Evolutionary conservation across 2,888 invertebrate species (phyloP).

Genomic region (Prosapia bicincta): DNA sequence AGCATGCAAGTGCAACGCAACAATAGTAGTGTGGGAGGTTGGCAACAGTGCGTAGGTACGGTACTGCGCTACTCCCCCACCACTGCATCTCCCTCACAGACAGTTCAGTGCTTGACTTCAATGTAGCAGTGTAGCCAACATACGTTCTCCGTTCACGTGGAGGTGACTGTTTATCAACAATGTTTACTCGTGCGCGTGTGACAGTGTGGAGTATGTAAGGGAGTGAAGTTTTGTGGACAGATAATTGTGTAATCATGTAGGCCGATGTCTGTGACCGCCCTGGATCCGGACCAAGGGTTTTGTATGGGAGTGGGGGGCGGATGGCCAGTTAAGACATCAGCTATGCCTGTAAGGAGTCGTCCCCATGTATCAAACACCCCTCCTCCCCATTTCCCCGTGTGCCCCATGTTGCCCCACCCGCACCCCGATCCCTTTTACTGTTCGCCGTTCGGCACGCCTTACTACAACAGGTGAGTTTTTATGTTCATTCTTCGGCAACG

Average conservation of each 20-base stretch:
- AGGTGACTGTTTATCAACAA: neutral
- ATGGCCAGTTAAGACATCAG: neutral
- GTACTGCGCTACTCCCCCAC: slow-evolving; percentile 23
- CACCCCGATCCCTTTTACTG: slow-evolving; percentile 51
- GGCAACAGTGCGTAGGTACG: neutral
- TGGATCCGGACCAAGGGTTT: neutral
- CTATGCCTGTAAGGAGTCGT: slow-evolving; percentile 14
- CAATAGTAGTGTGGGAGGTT: slow-evolving; percentile 1
- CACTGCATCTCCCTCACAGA: neutral
- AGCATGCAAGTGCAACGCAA: neutral
- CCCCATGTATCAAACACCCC: slow-evolving; percentile 35
- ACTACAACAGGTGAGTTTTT: slow-evolving; percentile 52
- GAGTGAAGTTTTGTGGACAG: neutral
- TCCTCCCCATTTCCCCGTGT: slow-evolving; percentile 40
- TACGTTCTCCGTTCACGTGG: neutral
- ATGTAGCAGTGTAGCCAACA: slow-evolving; percentile 2
- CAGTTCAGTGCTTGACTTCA: neutral
- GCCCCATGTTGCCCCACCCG: slow-evolving; percentile 45
- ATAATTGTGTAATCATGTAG: slow-evolving; percentile 1
- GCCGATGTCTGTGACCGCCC: neutral
- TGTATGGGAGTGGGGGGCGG: neutral
- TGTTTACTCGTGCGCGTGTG: neutral
- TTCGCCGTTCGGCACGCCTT: slow-evolving; percentile 56
- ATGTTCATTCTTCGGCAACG: too few species aligned
- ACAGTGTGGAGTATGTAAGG: too few species aligned